Base-by-base conservation (phyloP, 2,797 vertebrate genomes). In the Pyrocephalus nanus region DNA sequence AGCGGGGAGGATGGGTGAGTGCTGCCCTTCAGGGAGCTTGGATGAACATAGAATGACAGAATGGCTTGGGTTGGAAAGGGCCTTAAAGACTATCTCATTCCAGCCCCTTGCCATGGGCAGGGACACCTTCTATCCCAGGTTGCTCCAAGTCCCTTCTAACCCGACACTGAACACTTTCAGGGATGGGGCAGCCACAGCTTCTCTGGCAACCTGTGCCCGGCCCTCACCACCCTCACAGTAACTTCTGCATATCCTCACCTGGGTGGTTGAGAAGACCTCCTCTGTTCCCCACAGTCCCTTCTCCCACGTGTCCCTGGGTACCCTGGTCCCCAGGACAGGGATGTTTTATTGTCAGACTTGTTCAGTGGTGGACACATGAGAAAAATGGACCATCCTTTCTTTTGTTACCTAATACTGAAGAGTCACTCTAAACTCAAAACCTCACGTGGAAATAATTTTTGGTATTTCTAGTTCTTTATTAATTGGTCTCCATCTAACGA, bases 401-500 rank as follows among this genome's bases (percentile, higher is more conserved):
- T 87, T 34, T 87, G 30, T 30, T 48, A 15, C 25, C 36, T 69
- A 6, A 14, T 25, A 34, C 45, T 77, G 32, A 79, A 64, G 38
- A 29, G 26, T 81, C 30, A 27, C 10, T 66, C 48, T 26, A 15
- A 1, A 2, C 21, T 40, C 55, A 71, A 84, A 95, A 78, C 23
- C 48, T 80, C 57, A 16, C 21, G 42, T 74, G 67, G 58, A 85
- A 88, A 57, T 53, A 42, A 71, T 74, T 62, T 62, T 45, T 50
- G 20, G 51, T 84, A 47, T 80, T 96, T 89, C 61, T 66, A 34
- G 27, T 83, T 82, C 54, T 57, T 79, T 87, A 51, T 79, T 96
- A 91, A 89, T 64, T 90, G 54, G 13, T 67, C n/a, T 93, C 15
- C 54, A 34, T 54, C 70, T 93, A 70, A 90, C 22, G 70, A 81